A percentile compares a stretch with the other conserved stretches of the same genome.
phyloP scores from a whole-genome alignment of 2,888 invertebrate species.

The Bhutanitis thaidina region DNA sequence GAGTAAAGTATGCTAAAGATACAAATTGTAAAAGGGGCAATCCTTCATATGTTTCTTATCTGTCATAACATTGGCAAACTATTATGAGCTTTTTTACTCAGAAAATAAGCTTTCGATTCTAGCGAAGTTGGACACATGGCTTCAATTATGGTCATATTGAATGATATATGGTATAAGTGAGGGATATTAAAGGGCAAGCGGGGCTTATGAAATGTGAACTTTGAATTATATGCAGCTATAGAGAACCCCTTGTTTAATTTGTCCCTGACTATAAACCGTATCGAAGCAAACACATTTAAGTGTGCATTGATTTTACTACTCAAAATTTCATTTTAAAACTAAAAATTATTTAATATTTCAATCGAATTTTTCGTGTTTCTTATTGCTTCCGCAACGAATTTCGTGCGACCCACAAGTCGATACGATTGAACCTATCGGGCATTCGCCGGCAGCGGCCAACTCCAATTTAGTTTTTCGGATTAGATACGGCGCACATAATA shows the following conservation, averaged over 20 bases:
- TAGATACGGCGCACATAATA: conserved; percentile 79
- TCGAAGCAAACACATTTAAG: conserved; percentile 42
- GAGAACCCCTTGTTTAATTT: conserved; percentile 76
- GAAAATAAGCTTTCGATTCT: conserved; percentile 57
- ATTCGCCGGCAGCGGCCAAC: conserved; percentile 75
- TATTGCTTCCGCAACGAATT: conserved; percentile 79
- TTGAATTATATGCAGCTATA: conserved; percentile 70
- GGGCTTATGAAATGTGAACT: conserved; percentile 74
- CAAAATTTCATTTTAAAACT: conserved; percentile 49
- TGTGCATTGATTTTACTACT: conserved; percentile 40
- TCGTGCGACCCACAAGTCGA: conserved; percentile 76
- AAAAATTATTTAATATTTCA: conserved; percentile 64
- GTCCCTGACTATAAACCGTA: conserved; percentile 69
- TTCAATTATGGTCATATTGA: conserved; percentile 78
- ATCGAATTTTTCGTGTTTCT: conserved; percentile 73
- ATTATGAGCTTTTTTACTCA: conserved; percentile 51
- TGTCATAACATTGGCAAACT: conserved; percentile 39
- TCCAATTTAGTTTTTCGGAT: conserved; percentile 80
- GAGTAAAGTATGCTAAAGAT: conserved; percentile 72
- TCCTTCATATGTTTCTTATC: conserved; percentile 69
- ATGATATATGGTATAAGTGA: conserved; percentile 79
- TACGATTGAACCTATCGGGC: conserved; percentile 76
- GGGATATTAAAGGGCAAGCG: conserved; percentile 76
- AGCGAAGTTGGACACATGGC: conserved; percentile 49
- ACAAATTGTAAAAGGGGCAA: conserved; percentile 79